phyloP scores from a whole-genome alignment of 2,113 vertebrate species.

The Columba livia region DNA sequence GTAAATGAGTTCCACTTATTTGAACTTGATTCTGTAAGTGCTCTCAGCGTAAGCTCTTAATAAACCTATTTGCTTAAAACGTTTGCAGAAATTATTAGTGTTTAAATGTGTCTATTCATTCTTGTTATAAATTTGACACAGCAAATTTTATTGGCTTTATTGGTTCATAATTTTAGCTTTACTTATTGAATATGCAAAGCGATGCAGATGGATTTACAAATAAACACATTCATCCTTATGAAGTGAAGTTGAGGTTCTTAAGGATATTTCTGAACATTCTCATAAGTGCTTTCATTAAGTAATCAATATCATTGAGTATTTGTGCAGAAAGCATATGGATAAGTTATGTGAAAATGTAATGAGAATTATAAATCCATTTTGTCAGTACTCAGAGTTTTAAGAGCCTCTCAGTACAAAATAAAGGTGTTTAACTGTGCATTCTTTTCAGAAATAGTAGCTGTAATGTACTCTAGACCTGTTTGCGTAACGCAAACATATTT shows the following conservation, averaged over 20 bases:
- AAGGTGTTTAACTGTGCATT: not conserved
- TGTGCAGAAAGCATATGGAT: not conserved
- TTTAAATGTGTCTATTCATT: not conserved
- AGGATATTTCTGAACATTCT: not conserved
- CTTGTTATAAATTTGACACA: not conserved
- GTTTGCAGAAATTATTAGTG: not conserved
- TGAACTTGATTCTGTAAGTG: not conserved
- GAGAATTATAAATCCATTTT: not conserved
- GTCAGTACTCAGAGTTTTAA: not conserved
- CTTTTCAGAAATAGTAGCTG: not conserved
- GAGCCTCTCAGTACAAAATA: not conserved
- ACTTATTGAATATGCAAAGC: not conserved
- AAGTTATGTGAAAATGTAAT: not conserved
- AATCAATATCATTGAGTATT: not conserved
- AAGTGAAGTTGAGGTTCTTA: not conserved
- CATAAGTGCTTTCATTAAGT: conserved; percentile 4
- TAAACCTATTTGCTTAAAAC: not conserved
- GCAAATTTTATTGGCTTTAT: not conserved
- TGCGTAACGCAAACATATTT: not conserved
- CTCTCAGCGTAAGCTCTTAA: not conserved
- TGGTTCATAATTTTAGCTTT: not conserved
- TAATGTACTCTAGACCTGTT: not conserved
- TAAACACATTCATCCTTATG: not conserved
- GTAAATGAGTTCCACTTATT: not conserved
- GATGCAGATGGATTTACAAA: not conserved